Evolutionary conservation across 1,140 invertebrate species (phyloP).

Genomic region (Mercenaria mercenaria): DNA sequence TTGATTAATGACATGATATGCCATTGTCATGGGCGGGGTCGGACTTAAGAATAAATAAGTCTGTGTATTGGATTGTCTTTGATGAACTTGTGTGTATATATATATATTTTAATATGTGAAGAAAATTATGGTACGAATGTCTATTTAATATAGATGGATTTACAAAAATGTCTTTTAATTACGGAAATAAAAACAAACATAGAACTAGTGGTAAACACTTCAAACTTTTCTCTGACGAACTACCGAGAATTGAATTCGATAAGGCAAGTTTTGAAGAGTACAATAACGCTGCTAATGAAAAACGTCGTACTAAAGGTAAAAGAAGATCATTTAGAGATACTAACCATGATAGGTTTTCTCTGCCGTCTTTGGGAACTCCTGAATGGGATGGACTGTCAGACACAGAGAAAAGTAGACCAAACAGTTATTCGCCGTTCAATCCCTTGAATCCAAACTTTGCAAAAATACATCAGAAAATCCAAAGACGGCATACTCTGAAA

Average conservation of each 20-base stretch:
- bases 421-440: conserved; percentile 22
- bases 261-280: conserved; percentile 20
- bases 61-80: not conserved
- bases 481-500: conserved; percentile 36
- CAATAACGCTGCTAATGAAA: not conserved
- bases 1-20: not conserved
- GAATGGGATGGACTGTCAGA: conserved; percentile 42
- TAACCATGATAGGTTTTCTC: conserved; percentile 30
- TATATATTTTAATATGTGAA: too few species aligned
- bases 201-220: conserved; percentile 40
- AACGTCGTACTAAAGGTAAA: not conserved
- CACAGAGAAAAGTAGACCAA: not conserved
- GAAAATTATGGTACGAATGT: too few species aligned
- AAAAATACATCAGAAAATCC: conserved; percentile 33
- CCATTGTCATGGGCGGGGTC: not conserved
- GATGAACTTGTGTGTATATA: not conserved
- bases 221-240: conserved; percentile 56
- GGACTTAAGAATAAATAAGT: not conserved
- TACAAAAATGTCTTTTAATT: conserved; percentile 59
- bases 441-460: conserved; percentile 41
- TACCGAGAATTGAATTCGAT: conserved; percentile 41
- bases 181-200: conserved; percentile 5
- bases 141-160: too few species aligned
- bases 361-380: conserved; percentile 47
- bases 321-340: not conserved